Conservation (phyloP, 2,113 vertebrate genomes). For the Delphinapterus leucas region DNA sequence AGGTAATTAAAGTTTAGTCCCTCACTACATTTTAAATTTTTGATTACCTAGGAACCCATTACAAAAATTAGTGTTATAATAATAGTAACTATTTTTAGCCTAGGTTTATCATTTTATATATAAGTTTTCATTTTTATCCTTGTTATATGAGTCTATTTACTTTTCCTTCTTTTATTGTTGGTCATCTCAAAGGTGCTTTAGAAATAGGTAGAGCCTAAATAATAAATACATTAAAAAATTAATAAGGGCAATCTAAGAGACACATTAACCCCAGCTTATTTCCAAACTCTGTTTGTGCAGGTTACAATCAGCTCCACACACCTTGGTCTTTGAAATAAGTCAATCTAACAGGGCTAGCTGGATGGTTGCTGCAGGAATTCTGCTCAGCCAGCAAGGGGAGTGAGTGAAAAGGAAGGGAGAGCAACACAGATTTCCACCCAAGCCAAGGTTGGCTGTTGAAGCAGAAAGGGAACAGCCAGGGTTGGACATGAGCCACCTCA, state of each 20-base stretch:
- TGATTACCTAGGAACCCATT: conserved; percentile 24
- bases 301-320: background rate
- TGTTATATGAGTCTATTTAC: background rate
- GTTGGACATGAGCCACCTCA: background rate
- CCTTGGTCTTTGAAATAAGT: background rate
- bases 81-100: conserved; percentile 49
- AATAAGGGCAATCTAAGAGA: background rate
- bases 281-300: background rate
- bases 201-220: background rate
- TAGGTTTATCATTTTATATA: background rate
- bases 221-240: background rate
- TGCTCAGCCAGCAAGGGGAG: no score
- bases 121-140: conserved; percentile 28
- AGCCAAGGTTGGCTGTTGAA: background rate
- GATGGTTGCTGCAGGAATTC: background rate
- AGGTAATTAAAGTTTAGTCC: background rate
- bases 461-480: background rate
- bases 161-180: conserved; percentile 35
- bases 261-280: background rate
- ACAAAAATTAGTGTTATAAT: conserved; percentile 51
- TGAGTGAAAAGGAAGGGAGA: background rate
- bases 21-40: conserved; percentile 26
- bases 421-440: background rate
- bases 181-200: background rate
- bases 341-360: background rate